Base-by-base conservation (phyloP, 2,888 invertebrate species). In the Drosophila colorata region DNA sequence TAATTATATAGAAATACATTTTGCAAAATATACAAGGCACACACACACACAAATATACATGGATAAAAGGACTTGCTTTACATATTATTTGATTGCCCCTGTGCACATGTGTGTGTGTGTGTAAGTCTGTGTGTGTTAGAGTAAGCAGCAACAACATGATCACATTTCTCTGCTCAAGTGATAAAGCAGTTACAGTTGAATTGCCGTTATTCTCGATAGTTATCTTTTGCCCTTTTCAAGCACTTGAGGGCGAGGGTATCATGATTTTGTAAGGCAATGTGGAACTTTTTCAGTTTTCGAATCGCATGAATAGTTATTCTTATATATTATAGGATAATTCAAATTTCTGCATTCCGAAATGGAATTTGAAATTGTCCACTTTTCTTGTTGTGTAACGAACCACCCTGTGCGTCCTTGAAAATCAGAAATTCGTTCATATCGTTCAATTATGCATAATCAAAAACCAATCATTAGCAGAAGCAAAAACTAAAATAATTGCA, bases 361-460 rank as follows among this genome's bases (percentile, higher is more conserved):
- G n/a, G 1, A 9, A 8, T 14, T 47, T 47, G 31, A 25, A 13
- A 14, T 40, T 14, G 11, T 4, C 38, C 49, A 25, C 14, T 8
- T 31, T 28, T 16, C 35, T 44, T 44, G 28, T 23, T 4, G 5
- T 23, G 2, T 16, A 11, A 11, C 2, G 11, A 31, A 23, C 5
- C 35, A 5, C 8, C n/a, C 13, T 44, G 43, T 28, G 49, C 9
- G 35, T 28, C 18, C 37, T 33, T 18, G 7, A 14, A 44, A 57
- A 35, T 48, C 20, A 31, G 53, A 59, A 74, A 69, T 65, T 69
- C 46, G 48, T 69, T 75, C 84, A 79, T 78, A 80, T 80, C 85
- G 69, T 79, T 66, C 46, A 75, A 61, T 63, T 68, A 79, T 66
- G 79, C 76, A 75, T 87, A 81, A 80, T 80, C 51, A 78, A 72